Conservation (phyloP, 2,888 invertebrate species). For the Anorthoa munda region DNA sequence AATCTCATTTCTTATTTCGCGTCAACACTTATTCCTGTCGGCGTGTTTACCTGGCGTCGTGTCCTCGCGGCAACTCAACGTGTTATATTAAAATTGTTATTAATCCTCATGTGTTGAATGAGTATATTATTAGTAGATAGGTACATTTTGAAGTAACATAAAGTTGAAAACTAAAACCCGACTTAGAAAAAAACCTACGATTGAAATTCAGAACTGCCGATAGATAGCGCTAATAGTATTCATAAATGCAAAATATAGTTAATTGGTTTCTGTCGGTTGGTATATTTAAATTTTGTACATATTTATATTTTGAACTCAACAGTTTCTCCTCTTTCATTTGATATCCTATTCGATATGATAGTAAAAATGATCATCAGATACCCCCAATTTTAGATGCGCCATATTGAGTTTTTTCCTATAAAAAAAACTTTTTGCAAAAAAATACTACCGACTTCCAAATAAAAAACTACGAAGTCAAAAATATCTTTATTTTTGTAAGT, state of each 20-base stretch:
- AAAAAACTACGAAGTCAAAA: no score
- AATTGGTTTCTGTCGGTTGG: neutral
- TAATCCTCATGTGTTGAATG: constrained; percentile 16
- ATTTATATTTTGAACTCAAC: no score
- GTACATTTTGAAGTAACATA: neutral
- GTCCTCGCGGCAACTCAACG: constrained; percentile 29
- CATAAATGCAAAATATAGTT: no score
- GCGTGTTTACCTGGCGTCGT: constrained; percentile 61
- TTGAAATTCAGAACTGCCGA: neutral
- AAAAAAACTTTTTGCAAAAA: no score
- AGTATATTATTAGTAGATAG: neutral
- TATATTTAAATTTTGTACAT: neutral
- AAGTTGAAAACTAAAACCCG: neutral
- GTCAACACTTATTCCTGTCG: constrained; percentile 78
- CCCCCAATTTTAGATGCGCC: no score
- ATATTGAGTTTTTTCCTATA: no score
- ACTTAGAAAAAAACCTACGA: neutral
- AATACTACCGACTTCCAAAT: no score
- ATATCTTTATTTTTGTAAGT: no score
- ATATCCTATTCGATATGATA: no score
- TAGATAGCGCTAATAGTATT: neutral
- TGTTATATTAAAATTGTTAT: constrained; percentile 38
- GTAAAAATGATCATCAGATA: no score
- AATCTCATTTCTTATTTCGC: constrained; percentile 87
- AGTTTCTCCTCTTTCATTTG: no score